phyloP scores from a whole-genome alignment of 1,140 invertebrate genomes.

The Ceratina calcarata region DNA sequence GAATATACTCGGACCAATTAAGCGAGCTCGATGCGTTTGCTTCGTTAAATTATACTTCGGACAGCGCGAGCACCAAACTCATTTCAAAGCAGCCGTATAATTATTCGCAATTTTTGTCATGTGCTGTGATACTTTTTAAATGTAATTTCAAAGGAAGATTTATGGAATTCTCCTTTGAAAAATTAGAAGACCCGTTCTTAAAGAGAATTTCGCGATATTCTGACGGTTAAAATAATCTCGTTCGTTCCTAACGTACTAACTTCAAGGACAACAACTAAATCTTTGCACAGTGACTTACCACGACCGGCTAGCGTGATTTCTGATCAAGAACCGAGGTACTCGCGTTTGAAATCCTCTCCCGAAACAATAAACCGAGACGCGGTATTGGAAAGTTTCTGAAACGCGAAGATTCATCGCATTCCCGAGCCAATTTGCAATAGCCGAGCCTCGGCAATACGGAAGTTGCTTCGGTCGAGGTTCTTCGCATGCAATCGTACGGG shows the following conservation, averaged over 20 bases:
- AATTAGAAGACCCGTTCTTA: neutral
- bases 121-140: neutral
- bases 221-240: neutral
- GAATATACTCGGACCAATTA: conserved; percentile 10
- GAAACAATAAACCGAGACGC: neutral
- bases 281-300: neutral
- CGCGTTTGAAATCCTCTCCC: neutral
- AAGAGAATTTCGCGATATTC: neutral
- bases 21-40: neutral
- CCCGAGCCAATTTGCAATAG: conserved; percentile 21
- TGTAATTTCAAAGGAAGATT: no score
- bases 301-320: no score
- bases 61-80: neutral
- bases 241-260: neutral
- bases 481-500: neutral
- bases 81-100: neutral
- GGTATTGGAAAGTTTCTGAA: neutral
- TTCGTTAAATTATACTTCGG: neutral
- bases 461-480: conserved; percentile 9
- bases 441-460: neutral
- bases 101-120: neutral
- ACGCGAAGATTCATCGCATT: neutral
- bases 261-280: no score
- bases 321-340: neutral
- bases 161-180: conserved; percentile 20